phyloP scores from a whole-genome alignment of 53 echinoderm and acorn worm genomes.

The Henricia sp. region DNA sequence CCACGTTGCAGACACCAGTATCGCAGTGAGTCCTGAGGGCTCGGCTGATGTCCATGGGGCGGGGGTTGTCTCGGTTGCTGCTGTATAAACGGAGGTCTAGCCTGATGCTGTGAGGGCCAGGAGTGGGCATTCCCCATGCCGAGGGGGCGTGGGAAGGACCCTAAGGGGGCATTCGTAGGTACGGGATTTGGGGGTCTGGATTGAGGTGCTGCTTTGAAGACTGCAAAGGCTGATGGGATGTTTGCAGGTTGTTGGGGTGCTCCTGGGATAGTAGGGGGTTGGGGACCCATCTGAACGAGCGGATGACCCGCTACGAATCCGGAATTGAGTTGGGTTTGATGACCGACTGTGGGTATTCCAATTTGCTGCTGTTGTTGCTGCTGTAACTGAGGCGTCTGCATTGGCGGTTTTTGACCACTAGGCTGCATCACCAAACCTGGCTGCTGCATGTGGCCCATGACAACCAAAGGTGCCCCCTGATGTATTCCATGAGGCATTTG shows the following conservation, averaged over 20 bases:
- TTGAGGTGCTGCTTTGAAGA: neutral
- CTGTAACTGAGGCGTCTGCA: neutral
- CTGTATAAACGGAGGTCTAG: neutral
- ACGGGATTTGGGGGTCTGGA: too few species aligned
- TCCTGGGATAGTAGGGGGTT: neutral
- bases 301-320: neutral
- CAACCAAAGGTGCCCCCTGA: neutral
- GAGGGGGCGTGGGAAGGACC: neutral
- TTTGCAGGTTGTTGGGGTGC: neutral
- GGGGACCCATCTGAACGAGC: neutral
- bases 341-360: conserved; percentile 4
- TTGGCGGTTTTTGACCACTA: neutral
- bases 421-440: conserved; percentile 1
- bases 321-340: neutral
- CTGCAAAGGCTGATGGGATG: neutral
- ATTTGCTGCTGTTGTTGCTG: conserved; percentile 20
- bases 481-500: neutral
- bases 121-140: neutral
- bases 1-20: conserved; percentile 16
- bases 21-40: neutral
- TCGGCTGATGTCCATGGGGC: conserved; percentile 1
- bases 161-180: too few species aligned
- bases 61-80: neutral
- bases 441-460: neutral
- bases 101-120: conserved; percentile 1